Conservation (phyloP, 2,888 invertebrate species). For the Patella pellucida region DNA sequence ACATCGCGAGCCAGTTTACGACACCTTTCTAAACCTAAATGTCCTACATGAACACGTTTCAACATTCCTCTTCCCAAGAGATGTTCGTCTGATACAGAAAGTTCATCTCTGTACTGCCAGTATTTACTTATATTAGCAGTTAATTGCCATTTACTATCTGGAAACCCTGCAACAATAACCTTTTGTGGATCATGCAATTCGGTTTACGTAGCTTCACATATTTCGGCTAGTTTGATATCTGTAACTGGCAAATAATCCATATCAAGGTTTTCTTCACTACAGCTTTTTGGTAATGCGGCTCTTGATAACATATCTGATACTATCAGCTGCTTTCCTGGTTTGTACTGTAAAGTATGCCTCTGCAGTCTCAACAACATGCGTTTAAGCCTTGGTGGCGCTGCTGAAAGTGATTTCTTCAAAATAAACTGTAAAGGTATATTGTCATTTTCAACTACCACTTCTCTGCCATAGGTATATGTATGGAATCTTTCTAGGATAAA, state of each 20-base stretch:
- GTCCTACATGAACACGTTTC: constrained; percentile 24
- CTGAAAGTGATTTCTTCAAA: constrained; percentile 33
- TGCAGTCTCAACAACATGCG: constrained; percentile 37
- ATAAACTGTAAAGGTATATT: constrained; percentile 43
- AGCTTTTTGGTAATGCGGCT: constrained; percentile 28
- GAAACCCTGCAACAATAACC: too few species aligned
- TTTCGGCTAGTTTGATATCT: too few species aligned
- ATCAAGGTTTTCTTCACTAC: constrained; percentile 14
- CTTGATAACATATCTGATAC: constrained; percentile 26
- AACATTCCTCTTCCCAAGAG: constrained; percentile 22
- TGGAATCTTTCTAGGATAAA: constrained; percentile 39
- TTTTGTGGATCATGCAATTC: too few species aligned
- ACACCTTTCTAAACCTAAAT: constrained; percentile 19
- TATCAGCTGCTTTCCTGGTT: background rate
- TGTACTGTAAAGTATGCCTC: constrained; percentile 17
- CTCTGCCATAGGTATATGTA: constrained; percentile 33
- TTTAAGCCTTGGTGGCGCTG: constrained; percentile 40
- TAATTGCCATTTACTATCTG: too few species aligned
- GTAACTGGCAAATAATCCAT: too few species aligned
- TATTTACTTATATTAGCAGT: background rate
- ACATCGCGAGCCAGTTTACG: constrained; percentile 17
- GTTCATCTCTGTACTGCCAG: background rate
- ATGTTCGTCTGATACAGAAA: constrained; percentile 12
- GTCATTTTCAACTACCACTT: constrained; percentile 34
- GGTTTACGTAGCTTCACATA: too few species aligned